These are phyloP conservation scores for Ispidina lecontei DNA, from an alignment of 2,797 vertebrate genomes.

Conservation along the genomic window DNA sequence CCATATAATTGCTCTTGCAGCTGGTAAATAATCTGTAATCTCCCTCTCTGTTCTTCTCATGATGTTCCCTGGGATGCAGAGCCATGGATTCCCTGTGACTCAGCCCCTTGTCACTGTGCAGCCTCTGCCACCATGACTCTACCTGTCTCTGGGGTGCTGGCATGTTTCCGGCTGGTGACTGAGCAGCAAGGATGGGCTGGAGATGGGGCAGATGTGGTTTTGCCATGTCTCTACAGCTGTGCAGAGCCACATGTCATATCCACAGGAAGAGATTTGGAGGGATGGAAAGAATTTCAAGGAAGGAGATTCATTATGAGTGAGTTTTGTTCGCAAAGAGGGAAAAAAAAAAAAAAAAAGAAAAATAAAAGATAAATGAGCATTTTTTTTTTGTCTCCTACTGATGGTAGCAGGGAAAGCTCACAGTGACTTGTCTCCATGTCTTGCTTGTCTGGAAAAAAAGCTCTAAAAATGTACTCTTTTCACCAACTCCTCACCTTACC, in stretches of 20 bases:
- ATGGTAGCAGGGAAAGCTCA: neutral
- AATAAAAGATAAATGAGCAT: neutral
- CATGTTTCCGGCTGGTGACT: neutral
- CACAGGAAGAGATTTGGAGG: neutral
- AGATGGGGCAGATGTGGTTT: neutral
- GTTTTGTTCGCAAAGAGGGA: neutral
- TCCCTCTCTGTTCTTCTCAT: neutral
- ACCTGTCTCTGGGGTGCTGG: neutral
- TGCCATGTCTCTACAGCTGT: neutral
- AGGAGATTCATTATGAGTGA: neutral
- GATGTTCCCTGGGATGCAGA: neutral
- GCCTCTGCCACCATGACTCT: neutral
- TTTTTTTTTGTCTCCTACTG: neutral
- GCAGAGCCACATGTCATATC: accelerated
- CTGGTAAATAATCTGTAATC: slow-evolving; percentile 9
- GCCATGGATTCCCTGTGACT: neutral
- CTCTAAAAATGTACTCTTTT: neutral
- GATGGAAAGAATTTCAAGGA: neutral
- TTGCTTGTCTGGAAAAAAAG: neutral
- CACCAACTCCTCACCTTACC: neutral
- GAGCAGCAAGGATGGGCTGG: neutral
- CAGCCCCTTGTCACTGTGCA: neutral
- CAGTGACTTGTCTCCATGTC: neutral
- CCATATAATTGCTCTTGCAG: neutral
- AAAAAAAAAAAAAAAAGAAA: too few species aligned